phyloP scores from a whole-genome alignment of 2,888 invertebrate species.

The Mallateleia sp. region DNA sequence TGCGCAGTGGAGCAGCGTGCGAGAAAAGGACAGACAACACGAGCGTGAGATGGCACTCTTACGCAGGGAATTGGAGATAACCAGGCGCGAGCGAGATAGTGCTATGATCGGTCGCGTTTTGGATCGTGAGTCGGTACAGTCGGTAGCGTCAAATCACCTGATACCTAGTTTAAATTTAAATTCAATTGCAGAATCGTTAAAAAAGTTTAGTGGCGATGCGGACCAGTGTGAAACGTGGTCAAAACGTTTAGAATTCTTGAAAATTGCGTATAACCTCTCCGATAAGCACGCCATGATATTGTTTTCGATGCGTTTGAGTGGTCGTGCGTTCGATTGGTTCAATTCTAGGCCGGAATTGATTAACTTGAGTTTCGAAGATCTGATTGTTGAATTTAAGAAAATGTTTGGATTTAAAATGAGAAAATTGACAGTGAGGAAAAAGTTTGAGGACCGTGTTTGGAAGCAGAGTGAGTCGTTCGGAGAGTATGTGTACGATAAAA shows the following conservation, averaged over 20 bases:
- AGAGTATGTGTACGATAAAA: conserved; percentile 8
- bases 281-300: conserved; percentile 2
- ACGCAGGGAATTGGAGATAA: no score
- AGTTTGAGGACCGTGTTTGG: conserved; percentile 6
- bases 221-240: no score
- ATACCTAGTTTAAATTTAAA: no score
- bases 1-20: no score
- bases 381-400: conserved; percentile 6
- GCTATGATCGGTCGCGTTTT: no score
- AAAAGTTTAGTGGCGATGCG: no score
- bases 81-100: no score
- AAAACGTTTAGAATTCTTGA: conserved; percentile 5
- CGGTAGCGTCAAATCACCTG: no score
- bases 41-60: no score
- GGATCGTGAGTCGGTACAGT: no score
- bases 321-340: conserved; percentile 12
- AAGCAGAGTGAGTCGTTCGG: conserved; percentile 6
- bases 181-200: no score
- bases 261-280: conserved; percentile 1
- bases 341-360: background rate
- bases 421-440: conserved; percentile 6
- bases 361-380: background rate
- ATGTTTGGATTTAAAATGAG: conserved; percentile 3
- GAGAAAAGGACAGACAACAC: no score
- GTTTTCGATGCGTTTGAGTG: conserved; percentile 5